A percentile compares a stretch with the other conserved stretches of the same genome.
These are phyloP conservation scores for Tinamus guttatus DNA, from an alignment of 2,113 vertebrate species.

Conservation along the genomic window DNA sequence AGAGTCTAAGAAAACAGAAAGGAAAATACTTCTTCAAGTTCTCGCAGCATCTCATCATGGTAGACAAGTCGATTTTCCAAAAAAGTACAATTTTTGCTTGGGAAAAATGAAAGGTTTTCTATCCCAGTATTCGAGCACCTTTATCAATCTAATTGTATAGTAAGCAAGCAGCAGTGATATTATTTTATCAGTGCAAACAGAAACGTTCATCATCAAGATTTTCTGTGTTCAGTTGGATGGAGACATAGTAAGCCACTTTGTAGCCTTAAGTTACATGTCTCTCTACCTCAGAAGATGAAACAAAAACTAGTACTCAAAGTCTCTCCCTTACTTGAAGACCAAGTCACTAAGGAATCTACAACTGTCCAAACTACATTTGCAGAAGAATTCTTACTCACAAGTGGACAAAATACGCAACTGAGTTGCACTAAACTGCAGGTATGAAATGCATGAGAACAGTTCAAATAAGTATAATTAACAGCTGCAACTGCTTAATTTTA, in stretches of 20 bases:
- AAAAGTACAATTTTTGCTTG: background rate
- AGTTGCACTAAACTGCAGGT: fast-evolving
- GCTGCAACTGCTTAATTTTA: background rate
- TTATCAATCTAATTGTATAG: background rate
- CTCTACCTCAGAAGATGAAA: background rate
- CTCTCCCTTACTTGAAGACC: background rate
- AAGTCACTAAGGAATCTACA: background rate
- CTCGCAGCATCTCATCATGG: fast-evolving
- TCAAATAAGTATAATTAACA: background rate
- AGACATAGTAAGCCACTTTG: background rate
- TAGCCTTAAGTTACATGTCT: background rate
- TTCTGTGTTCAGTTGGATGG: background rate
- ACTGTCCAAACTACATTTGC: background rate
- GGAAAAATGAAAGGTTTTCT: background rate
- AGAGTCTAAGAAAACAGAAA: background rate
- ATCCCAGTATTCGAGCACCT: background rate
- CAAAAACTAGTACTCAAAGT: background rate
- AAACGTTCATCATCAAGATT: background rate
- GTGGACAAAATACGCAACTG: background rate
- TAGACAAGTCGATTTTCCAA: background rate
- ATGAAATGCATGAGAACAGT: background rate
- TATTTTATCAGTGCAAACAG: background rate
- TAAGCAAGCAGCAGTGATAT: background rate
- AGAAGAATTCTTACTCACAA: background rate
- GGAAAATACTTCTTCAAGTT: background rate